phyloP scores from a whole-genome alignment of 2,113 vertebrate genomes.

The Orientallactaga bullata region DNA sequence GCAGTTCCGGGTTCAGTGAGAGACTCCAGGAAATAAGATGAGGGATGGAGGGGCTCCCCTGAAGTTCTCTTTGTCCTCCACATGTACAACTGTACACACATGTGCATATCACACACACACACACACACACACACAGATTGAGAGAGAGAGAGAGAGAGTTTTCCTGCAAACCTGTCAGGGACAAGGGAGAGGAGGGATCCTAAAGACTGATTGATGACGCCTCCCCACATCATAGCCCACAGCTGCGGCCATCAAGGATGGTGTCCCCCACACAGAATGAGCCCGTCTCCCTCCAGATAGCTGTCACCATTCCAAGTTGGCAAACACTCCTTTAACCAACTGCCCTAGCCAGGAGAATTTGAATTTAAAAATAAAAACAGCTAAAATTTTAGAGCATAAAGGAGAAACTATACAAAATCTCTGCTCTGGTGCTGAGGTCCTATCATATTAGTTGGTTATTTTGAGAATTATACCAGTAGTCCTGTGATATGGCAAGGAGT shows the following conservation, averaged over 20 bases:
- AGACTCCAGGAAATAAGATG: too few species aligned
- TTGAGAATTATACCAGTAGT: background rate
- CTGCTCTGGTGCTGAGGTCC: background rate
- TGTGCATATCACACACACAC: too few species aligned
- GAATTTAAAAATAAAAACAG: slow-evolving; percentile 25
- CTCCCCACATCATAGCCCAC: background rate
- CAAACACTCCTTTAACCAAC: background rate
- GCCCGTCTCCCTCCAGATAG: background rate
- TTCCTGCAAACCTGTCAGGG: background rate
- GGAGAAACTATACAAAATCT: slow-evolving; percentile 34
- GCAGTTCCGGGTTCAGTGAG: too few species aligned
- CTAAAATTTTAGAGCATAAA: background rate
- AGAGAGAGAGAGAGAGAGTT: background rate
- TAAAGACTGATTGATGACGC: background rate
- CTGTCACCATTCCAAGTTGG: background rate
- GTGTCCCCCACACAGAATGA: background rate
- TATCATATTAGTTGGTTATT: background rate
- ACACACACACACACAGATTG: too few species aligned
- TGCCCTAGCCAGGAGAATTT: background rate
- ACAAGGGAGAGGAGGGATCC: background rate
- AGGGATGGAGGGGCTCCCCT: too few species aligned
- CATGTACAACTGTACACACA: too few species aligned
- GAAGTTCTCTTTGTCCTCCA: too few species aligned
- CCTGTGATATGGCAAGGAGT: background rate
- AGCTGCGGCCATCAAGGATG: background rate